Percentiles rank a stretch among this genome's conserved stretches.
Evolutionary conservation across 2,888 invertebrate genomes (phyloP).

Genomic region (Cremastinae sp.): DNA sequence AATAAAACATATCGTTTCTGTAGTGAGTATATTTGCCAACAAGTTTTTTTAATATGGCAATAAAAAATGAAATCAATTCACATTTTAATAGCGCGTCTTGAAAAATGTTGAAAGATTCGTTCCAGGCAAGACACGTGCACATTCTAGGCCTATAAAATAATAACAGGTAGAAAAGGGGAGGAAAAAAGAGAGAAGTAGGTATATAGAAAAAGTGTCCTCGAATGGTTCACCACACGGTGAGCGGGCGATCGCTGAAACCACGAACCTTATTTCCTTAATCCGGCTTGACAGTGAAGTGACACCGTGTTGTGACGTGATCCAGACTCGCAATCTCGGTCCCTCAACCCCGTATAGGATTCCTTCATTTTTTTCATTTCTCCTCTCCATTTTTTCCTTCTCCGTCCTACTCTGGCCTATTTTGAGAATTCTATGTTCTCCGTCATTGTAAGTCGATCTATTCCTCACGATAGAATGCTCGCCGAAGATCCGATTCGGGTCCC

Average conservation of each 20-base stretch:
- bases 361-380: conserved; percentile 10
- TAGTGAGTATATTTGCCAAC: too few species aligned
- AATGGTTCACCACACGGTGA: conserved; percentile 43
- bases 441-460: conserved; percentile 75
- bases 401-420: conserved; percentile 45
- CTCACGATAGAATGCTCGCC: conserved; percentile 69
- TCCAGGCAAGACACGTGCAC: conserved; percentile 22
- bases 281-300: conserved; percentile 76
- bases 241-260: conserved; percentile 44
- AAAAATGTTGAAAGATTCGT: conserved; percentile 19
- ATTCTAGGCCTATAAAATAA: conserved; percentile 28
- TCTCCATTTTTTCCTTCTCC: conserved; percentile 57
- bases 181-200: not conserved
- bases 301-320: conserved; percentile 74
- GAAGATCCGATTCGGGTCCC: conserved; percentile 39
- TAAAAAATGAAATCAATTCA: too few species aligned
- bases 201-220: conserved; percentile 41
- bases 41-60: too few species aligned
- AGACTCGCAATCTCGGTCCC: conserved; percentile 61
- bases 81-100: not conserved
- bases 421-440: conserved; percentile 52
- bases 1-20: too few species aligned
- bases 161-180: not conserved
- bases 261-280: conserved; percentile 73
- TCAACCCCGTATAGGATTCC: conserved; percentile 42